These are phyloP conservation scores for Caenorhabditis virilis DNA, from an alignment of 2,888 invertebrate genomes.

Conservation along the genomic window DNA sequence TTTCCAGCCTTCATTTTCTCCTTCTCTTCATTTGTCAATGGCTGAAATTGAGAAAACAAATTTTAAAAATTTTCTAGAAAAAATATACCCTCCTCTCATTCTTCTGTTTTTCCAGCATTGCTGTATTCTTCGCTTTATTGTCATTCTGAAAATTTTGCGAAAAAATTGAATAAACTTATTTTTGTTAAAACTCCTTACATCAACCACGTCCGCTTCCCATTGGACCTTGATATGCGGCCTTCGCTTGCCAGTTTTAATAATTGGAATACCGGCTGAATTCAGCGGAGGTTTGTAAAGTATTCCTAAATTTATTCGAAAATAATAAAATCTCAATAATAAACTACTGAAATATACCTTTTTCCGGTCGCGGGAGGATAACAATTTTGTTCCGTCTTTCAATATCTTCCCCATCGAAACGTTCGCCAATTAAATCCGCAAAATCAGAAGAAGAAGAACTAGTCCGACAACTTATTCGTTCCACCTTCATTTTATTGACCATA, in stretches of 20 bases:
- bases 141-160: not conserved
- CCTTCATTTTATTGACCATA: too few species aligned
- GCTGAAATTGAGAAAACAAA: not conserved
- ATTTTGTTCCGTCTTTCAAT: too few species aligned
- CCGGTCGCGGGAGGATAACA: too few species aligned
- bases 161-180: not conserved
- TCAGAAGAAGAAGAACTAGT: too few species aligned
- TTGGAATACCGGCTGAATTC: not conserved
- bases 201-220: not conserved
- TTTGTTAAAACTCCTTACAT: not conserved
- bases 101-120: not conserved
- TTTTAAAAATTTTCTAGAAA: not conserved
- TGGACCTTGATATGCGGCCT: not conserved
- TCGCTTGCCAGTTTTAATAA: not conserved
- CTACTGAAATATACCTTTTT: too few species aligned
- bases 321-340: too few species aligned
- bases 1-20: not conserved
- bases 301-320: too few species aligned
- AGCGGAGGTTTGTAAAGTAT: not conserved
- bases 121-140: slow-evolving; percentile 2
- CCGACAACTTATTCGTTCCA: too few species aligned
- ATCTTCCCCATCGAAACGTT: too few species aligned
- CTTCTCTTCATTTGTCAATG: not conserved
- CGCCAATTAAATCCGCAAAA: too few species aligned
- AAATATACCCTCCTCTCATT: not conserved